Conservation (phyloP, 2,797 vertebrate species). For the Darevskia nairensis region DNA sequence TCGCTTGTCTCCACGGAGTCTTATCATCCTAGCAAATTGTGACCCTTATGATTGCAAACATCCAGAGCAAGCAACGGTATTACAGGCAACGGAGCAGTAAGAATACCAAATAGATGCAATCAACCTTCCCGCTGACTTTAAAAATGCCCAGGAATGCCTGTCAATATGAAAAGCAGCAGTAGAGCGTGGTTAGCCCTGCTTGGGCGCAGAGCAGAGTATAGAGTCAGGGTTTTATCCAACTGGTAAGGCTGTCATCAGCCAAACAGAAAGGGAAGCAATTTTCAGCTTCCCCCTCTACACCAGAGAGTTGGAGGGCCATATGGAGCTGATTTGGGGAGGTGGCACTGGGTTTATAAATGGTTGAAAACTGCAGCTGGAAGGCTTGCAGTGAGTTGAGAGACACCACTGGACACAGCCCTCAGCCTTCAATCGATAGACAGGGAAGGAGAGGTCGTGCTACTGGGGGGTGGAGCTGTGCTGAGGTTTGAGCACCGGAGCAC, state of each 20-base stretch:
- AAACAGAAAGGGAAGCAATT: no score
- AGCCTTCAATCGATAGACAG: not conserved
- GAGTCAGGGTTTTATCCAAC: no score
- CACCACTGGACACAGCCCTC: not conserved
- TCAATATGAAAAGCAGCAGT: not conserved
- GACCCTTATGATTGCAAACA: not conserved
- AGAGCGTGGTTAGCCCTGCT: not conserved
- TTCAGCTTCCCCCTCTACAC: no score
- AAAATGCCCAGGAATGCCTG: not conserved
- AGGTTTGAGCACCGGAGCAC: not conserved
- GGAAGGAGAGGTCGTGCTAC: not conserved
- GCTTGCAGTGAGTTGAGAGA: no score
- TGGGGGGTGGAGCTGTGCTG: not conserved
- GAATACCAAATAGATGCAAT: not conserved
- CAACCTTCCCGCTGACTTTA: not conserved
- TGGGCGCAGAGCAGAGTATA: not conserved
- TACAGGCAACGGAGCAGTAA: not conserved
- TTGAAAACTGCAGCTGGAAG: no score
- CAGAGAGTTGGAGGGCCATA: no score
- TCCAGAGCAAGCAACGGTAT: not conserved
- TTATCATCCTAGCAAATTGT: not conserved
- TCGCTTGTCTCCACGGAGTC: not conserved
- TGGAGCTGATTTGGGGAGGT: no score
- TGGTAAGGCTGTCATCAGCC: no score
- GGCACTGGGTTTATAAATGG: no score